Evolutionary conservation across 37 sponge, comb jelly and placozoan genomes (phyloP).

Genomic region (Oopsacas minuta): DNA sequence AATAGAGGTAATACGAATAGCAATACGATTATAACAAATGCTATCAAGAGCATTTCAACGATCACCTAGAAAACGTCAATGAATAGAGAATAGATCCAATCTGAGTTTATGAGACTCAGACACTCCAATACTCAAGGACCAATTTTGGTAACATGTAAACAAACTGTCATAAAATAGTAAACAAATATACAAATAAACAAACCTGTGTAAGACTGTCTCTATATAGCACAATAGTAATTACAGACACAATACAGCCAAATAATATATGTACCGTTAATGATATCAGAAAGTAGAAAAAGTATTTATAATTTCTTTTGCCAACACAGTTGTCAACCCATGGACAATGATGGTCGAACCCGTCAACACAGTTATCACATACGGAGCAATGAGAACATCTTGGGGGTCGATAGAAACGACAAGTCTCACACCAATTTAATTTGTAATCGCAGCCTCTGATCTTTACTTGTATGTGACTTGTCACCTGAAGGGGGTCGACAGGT

Average conservation of each 20-base stretch:
- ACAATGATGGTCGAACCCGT: conserved; percentile 99
- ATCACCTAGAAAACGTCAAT: conserved; percentile 15
- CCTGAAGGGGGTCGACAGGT: background rate
- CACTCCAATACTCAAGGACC: too few relatives aligned
- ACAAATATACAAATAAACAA: too few relatives aligned
- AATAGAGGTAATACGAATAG: conserved; percentile 71
- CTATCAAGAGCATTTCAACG: conserved; percentile 34
- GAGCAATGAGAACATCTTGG: conserved; percentile 93
- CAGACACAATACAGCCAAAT: conserved; percentile 44
- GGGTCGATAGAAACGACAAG: conserved; percentile 91
- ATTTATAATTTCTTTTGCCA: conserved; percentile 89
- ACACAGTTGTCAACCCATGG: conserved; percentile 99
- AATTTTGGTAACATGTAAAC: too few relatives aligned
- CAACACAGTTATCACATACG: conserved; percentile 96
- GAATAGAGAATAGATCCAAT: too few relatives aligned
- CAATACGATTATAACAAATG: conserved; percentile 51
- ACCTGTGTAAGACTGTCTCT: background rate
- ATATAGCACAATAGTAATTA: conserved; percentile 41
- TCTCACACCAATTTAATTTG: conserved; percentile 95
- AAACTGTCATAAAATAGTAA: too few relatives aligned
- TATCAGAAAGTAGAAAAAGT: conserved; percentile 85
- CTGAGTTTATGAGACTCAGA: too few relatives aligned
- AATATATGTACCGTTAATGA: conserved; percentile 63
- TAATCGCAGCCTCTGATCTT: conserved; percentile 55
- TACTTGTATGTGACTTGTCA: background rate